Percentiles rank a stretch among this genome's conserved stretches.
These are phyloP conservation scores for Cecropterus lyciades DNA, from an alignment of 1,140 invertebrate species.

Conservation along the genomic window DNA sequence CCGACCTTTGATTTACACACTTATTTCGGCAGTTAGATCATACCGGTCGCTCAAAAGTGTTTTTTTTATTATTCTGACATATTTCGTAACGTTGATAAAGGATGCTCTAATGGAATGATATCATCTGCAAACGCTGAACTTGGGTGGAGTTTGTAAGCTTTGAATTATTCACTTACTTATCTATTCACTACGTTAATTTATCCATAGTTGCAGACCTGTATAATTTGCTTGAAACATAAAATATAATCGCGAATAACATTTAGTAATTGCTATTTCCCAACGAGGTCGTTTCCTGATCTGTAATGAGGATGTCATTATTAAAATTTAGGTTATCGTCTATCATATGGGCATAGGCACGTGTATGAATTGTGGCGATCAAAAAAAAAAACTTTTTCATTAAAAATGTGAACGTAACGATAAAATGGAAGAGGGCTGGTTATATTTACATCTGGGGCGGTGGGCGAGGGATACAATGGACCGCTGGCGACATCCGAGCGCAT, in stretches of 20 bases:
- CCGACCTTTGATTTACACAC: conserved; percentile 42
- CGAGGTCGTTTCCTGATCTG: not conserved
- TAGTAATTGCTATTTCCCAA: not conserved
- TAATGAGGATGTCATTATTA: conserved; percentile 24
- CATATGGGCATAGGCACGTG: not conserved
- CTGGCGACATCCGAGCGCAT: conserved; percentile 21
- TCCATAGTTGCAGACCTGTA: no score
- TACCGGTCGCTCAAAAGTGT: conserved; percentile 23
- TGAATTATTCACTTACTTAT: no score
- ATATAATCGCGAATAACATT: not conserved
- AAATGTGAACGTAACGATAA: conserved; percentile 11
- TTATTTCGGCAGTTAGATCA: conserved; percentile 40
- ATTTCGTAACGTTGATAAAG: conserved; percentile 39
- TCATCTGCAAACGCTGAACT: conserved; percentile 25
- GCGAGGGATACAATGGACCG: conserved; percentile 26
- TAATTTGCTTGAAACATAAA: not conserved
- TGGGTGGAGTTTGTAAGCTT: not conserved
- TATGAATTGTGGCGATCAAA: conserved; percentile 1
- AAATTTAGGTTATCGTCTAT: conserved; percentile 25
- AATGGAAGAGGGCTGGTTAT: conserved; percentile 19
- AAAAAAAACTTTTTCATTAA: conserved; percentile 17
- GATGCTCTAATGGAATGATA: conserved; percentile 34
- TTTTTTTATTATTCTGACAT: conserved; percentile 37
- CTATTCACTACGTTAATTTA: no score
- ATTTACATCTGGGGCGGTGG: conserved; percentile 17